Base-by-base conservation (phyloP, 2,113 vertebrate genomes). In the Grantiella picta region DNA sequence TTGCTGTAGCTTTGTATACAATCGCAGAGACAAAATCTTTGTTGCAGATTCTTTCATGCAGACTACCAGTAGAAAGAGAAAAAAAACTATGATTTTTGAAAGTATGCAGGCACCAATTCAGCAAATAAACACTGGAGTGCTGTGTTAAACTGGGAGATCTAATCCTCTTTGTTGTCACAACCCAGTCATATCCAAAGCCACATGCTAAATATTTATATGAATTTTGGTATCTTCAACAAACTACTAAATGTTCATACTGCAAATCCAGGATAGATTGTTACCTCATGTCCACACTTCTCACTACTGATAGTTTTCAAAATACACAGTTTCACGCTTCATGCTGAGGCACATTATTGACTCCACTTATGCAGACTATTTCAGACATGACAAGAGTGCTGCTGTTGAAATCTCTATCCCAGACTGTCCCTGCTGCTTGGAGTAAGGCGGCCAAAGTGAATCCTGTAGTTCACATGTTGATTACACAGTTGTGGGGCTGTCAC, bases 141-240 rank as follows among this genome's bases (percentile, higher is more conserved):
- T 80, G 15, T 38, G 35, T 76, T 77, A 82, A 85, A 65, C 36
- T 57, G 36, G 6, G 61, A 52, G 40, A 72, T 61, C 35, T 92
- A 82, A 85, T 61, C 45, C n/a, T 73, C 54, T 78, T 49, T 57
- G 36, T 69, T 88, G 36, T 61, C 82, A 81, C 70, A 95, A 64
- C 36, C 33, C 75, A 38, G 33, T 84, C 60, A 66, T 29, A 66
- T 16, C 33, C 73, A 82, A 91, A 63, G 61, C 31, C 56, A 87
- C 53, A 31, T 45, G 53, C 27, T 90, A 87, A 87, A 33, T 72
- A 73, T 87, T 85, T 80, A 42, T 38, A 65, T 29, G 44, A 90
- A 65, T 65, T 2, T 2, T 49, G 24, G 6, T 69, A 70, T 77
- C 79, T 83, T 82, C 38, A 65, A 40, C 35, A 61, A 94, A 73